phyloP scores from a whole-genome alignment of 2,888 invertebrate species.

The Ectropis crepuscularia region DNA sequence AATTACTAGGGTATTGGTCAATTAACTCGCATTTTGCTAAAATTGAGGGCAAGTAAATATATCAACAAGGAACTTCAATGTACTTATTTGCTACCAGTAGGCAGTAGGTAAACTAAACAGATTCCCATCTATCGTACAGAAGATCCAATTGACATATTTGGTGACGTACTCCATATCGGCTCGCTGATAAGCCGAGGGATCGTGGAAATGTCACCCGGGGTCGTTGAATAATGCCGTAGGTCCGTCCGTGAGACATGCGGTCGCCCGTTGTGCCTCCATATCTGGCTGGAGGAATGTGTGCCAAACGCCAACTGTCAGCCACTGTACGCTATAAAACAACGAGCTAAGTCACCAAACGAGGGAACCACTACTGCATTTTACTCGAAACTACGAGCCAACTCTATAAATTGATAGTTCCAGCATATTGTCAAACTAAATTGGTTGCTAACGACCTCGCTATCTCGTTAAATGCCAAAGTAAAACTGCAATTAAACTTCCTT shows the following conservation, averaged over 20 bases:
- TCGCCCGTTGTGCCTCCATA: slow-evolving; percentile 70
- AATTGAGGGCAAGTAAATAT: too few relatives aligned
- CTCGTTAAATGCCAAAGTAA: slow-evolving; percentile 34
- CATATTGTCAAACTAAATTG: not conserved
- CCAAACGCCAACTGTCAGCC: slow-evolving; percentile 70
- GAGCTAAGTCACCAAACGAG: not conserved
- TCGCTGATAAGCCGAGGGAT: slow-evolving; percentile 49
- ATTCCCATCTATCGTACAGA: slow-evolving; percentile 1
- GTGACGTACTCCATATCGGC: slow-evolving; percentile 44
- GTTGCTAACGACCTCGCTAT: slow-evolving; percentile 41
- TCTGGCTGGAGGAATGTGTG: slow-evolving; percentile 76
- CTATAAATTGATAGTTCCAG: not conserved
- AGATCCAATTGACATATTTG: slow-evolving; percentile 39
- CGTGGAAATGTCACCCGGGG: slow-evolving; percentile 64
- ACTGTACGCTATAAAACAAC: slow-evolving; percentile 48
- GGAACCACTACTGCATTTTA: not conserved
- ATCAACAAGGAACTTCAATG: not conserved
- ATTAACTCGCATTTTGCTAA: too few relatives aligned
- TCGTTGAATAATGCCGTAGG: slow-evolving; percentile 64
- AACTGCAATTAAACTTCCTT: slow-evolving; percentile 32
- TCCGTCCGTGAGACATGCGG: slow-evolving; percentile 68
- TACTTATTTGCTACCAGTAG: not conserved
- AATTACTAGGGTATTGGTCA: too few relatives aligned
- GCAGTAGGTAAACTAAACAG: not conserved
- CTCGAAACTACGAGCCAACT: not conserved